Evolutionary conservation across 2,888 invertebrate genomes (phyloP), one percentile per base, ranked within the genome.

Genomic region (Stegana nigrithorax): DNA sequence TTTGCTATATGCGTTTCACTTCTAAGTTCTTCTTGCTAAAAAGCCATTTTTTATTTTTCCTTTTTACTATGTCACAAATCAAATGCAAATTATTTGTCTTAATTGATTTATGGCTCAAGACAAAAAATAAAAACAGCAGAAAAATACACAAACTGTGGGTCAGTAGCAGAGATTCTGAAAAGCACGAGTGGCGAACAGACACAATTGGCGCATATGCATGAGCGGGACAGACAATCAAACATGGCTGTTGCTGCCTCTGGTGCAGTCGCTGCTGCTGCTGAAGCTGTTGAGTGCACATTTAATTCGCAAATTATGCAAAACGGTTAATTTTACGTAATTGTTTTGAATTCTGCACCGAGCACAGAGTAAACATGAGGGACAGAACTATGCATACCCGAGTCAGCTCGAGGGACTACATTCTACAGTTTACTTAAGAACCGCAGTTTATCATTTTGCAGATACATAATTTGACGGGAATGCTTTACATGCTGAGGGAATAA

Each of bases 31-130:
- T 29, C 17, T 29, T 32, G 14, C 29, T 51, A 17, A 26, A 14
- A 36, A 36, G 14, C 4, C n/a, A 39, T 51, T 29, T 29, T 12
- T 51, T 14, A n/a, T 36, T 21, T 51, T 29, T 29, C 23, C 8
- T 8, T 36, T 51, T 55, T 19, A 6, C 10, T 55, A 12, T 55
- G 53, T 32, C 75, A 77, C 75, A 76, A 79, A 79, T 75, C 78
- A 79, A 72, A 76, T 79, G 79, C 75, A 76, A 79, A 76, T 76
- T 79, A 77, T 73, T 75, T 69, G 68, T 67, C 70, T 62, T 76
- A 76, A 76, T 76, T 76, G 79, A 76, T 76, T 76, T 76, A 76
- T 77, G 72, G 65, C 60, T 36, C 32, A 25, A 60, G 32, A 45
- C 50, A 60, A 45, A 45, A 53, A 36, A 50, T 29, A 3, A n/a